Conservation (phyloP, 2,888 invertebrate species). For the Ariolimax columbianus region DNA sequence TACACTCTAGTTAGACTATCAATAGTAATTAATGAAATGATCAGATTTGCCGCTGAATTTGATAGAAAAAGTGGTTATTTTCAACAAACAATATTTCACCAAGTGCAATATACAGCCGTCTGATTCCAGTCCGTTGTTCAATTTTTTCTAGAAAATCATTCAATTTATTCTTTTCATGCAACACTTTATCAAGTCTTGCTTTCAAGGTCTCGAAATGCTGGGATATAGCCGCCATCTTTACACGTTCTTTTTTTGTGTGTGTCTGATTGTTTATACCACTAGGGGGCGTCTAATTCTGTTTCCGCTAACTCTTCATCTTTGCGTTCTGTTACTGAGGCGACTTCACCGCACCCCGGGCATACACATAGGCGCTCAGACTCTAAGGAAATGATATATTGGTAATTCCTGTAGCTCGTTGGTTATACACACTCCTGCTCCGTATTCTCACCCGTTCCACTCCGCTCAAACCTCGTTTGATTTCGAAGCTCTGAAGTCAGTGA, state of each 20-base stretch:
- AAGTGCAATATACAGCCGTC: conserved; percentile 78
- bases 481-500: too few species aligned
- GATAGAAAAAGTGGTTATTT: background rate
- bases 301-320: background rate
- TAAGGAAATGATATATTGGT: too few species aligned
- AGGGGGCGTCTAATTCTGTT: background rate
- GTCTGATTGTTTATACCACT: conserved; percentile 13
- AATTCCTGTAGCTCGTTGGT: too few species aligned
- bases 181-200: conserved; percentile 73
- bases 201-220: conserved; percentile 74
- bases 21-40: background rate
- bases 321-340: too few species aligned
- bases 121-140: conserved; percentile 80
- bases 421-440: too few species aligned
- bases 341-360: too few species aligned
- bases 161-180: conserved; percentile 79
- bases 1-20: too few species aligned
- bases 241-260: background rate
- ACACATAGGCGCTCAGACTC: too few species aligned
- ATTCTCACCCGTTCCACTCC: too few species aligned
- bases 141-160: conserved; percentile 79
- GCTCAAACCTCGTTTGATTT: too few species aligned
- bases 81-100: conserved; percentile 69
- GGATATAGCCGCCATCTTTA: conserved; percentile 60
- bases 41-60: background rate